Percentiles rank a stretch among this genome's conserved stretches.
Conservation (phyloP, 2,797 vertebrate species). For the Phylloscopus collybita region DNA sequence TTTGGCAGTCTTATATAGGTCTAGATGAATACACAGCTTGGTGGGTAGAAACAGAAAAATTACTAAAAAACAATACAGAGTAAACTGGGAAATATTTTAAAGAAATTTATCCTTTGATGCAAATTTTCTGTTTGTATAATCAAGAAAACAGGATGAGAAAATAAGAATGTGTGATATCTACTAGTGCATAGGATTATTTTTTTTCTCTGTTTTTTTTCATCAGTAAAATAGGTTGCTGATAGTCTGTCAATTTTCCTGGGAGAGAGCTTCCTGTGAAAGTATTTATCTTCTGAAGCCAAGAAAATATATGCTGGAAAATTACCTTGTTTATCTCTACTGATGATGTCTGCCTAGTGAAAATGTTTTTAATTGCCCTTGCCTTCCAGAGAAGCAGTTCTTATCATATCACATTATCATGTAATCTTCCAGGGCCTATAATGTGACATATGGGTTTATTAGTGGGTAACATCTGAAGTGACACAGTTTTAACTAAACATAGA, state of each 20-base stretch:
- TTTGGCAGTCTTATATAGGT: background rate
- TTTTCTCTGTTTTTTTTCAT: background rate
- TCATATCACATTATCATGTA: conserved; percentile 42
- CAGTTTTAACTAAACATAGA: background rate
- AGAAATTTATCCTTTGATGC: background rate
- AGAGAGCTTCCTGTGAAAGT: conserved; percentile 3
- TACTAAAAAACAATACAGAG: background rate
- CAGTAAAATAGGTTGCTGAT: background rate
- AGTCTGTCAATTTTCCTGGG: background rate
- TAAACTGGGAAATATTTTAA: background rate
- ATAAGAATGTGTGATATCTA: background rate
- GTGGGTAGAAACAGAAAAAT: background rate
- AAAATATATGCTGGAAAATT: conserved; percentile 24
- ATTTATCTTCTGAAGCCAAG: background rate
- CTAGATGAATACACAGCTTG: background rate
- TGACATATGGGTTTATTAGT: conserved; percentile 31
- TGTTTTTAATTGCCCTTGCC: conserved; percentile 52
- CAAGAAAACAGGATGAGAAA: background rate
- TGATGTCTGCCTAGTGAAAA: conserved; percentile 42
- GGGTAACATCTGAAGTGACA: conserved; percentile 33
- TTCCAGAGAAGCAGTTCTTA: conserved; percentile 44
- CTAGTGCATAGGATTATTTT: background rate
- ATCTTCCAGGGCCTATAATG: background rate
- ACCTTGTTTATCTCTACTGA: conserved; percentile 44
- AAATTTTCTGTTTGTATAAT: background rate